A percentile compares a stretch with the other conserved stretches of the same genome.
These are phyloP conservation scores for Neodiprion virginianus DNA, from an alignment of 1,140 invertebrate species.

Conservation along the genomic window DNA sequence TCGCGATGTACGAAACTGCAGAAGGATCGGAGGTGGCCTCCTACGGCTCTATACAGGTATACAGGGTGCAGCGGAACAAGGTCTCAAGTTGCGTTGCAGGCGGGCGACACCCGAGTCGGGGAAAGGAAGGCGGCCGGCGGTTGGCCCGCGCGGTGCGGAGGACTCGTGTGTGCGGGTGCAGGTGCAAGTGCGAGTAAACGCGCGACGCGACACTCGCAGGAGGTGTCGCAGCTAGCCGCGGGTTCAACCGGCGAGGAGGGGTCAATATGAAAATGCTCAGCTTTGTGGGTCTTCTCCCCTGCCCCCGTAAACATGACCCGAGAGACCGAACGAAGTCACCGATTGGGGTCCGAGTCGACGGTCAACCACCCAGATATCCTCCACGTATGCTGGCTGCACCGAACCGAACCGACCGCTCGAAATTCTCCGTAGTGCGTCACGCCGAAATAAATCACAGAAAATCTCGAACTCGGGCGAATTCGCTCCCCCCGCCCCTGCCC, in stretches of 20 bases:
- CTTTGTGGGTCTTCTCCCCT: background rate
- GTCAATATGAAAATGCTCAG: background rate
- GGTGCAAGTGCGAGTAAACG: background rate
- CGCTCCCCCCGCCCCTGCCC: background rate
- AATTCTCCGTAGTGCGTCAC: background rate
- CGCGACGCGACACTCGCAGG: background rate
- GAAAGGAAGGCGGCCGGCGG: conserved; percentile 3
- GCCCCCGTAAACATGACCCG: conserved; percentile 6
- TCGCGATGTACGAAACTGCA: background rate
- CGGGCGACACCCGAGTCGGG: conserved; percentile 9
- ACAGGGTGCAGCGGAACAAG: conserved; percentile 18
- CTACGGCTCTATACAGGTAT: background rate
- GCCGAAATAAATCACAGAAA: background rate
- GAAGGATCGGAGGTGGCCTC: background rate
- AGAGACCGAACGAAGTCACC: background rate
- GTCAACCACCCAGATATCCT: background rate
- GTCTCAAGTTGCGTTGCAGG: conserved; percentile 34
- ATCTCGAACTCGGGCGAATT: background rate
- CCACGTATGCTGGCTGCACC: background rate
- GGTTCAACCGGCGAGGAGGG: background rate
- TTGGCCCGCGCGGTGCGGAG: background rate
- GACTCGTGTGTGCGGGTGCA: background rate
- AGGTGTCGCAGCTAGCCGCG: background rate
- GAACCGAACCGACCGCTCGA: background rate
- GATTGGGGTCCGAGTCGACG: background rate